Evolutionary conservation across 2,888 invertebrate genomes (phyloP), one percentile per base, ranked within the genome.

Genomic region (Leptothorax acervorum): DNA sequence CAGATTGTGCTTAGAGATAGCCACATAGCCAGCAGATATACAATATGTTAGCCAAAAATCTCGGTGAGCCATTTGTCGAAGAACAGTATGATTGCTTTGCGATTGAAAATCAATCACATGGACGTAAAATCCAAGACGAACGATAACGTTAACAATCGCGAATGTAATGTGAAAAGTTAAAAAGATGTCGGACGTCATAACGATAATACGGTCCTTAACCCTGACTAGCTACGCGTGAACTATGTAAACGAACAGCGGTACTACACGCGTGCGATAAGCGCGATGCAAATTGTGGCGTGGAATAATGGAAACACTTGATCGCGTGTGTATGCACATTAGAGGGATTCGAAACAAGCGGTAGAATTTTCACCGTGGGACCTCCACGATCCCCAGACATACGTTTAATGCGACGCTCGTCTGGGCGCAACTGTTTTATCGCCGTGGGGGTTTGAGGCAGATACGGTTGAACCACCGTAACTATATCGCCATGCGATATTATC

Each of bases 321-420:
- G 79, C 79, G 79, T 79, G 78, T 70, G 78, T 75, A 55, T 53
- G 76, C 66, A 42, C 76, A 78, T 66, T 66, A 48, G 66, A 81
- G 55, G 65, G 73, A 85, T 86, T 83, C 81, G 68, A 66, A 48
- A 83, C 78, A 42, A 60, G 55, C 85, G 85, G 83, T 84, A 82
- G 86, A 90, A 89, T 90, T 90, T 90, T 89, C 88, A 86, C 89
- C 83, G 85, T 84, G 81, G 86, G 84, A 86, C 86, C 71, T 73
- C 76, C 74, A 73, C 82, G 68, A 76, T n/a, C 63, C 63, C 86
- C 57, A 82, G 82, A 79, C 84, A 60, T 71, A 75, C 74, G 82
- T 78, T 83, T 84, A 89, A 88, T 66, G 84, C 73, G 66, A 65
- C 79, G 82, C 85, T 87, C 85, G 84, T 90, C 90, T 87, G 73